These are phyloP conservation scores for Lasioglossum baleicum DNA, from an alignment of 1,140 invertebrate species.

Conservation along the genomic window DNA sequence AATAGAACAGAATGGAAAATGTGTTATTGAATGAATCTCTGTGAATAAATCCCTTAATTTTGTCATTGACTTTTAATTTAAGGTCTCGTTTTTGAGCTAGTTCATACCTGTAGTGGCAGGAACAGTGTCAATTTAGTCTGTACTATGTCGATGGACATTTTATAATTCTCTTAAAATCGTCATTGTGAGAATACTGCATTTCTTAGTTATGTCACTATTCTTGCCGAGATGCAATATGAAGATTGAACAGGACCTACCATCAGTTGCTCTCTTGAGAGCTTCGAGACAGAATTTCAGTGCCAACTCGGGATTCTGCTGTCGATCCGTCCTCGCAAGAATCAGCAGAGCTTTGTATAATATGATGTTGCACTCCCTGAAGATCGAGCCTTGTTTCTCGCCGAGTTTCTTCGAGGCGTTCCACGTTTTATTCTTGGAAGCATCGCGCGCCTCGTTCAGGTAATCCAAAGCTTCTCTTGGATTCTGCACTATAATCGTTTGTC, in stretches of 20 bases:
- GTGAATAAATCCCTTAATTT: too few species aligned
- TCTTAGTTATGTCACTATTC: too few species aligned
- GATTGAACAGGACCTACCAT: conserved; percentile 69
- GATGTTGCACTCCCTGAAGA: conserved; percentile 79
- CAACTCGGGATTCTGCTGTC: conserved; percentile 68
- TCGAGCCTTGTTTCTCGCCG: conserved; percentile 53
- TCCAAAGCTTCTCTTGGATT: conserved; percentile 64
- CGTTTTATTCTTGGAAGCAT: conserved; percentile 63
- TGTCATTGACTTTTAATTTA: too few species aligned
- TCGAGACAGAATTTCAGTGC: conserved; percentile 77
- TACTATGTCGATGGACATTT: too few species aligned
- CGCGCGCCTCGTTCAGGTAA: conserved; percentile 65
- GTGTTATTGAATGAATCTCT: too few species aligned
- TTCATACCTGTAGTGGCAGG: too few species aligned
- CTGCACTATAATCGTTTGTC: conserved; percentile 56
- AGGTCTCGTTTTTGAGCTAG: too few species aligned
- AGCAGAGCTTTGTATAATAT: conserved; percentile 77
- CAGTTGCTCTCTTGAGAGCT: conserved; percentile 79
- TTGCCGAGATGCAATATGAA: too few species aligned
- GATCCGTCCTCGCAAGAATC: conserved; percentile 74
- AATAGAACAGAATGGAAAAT: too few species aligned
- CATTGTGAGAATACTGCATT: too few species aligned
- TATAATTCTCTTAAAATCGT: too few species aligned
- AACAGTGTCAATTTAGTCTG: too few species aligned
- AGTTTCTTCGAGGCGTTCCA: conserved; percentile 70